Evolutionary conservation across 2,888 invertebrate genomes (phyloP).

Genomic region (Plagodis dolabraria): DNA sequence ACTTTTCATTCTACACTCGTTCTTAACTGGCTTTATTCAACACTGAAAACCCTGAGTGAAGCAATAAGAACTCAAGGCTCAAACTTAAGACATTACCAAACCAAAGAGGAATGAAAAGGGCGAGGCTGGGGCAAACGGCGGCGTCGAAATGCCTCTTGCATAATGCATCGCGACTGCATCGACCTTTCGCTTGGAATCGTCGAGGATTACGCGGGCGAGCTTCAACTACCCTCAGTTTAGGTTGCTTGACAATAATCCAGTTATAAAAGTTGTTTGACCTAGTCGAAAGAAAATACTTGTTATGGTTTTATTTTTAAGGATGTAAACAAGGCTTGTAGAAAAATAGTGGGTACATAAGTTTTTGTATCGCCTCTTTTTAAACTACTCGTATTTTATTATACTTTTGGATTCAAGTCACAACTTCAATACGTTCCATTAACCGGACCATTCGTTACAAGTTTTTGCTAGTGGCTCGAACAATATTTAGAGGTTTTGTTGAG

Average conservation of each 20-base stretch:
- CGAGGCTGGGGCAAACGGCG: slow-evolving; percentile 51
- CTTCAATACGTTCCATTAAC: too few relatives aligned
- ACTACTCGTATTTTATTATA: too few relatives aligned
- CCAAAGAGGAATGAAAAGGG: slow-evolving; percentile 43
- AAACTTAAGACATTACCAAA: slow-evolving; percentile 22
- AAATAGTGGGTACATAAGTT: too few relatives aligned
- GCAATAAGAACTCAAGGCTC: slow-evolving; percentile 21
- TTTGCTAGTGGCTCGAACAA: too few relatives aligned
- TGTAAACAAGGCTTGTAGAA: too few relatives aligned
- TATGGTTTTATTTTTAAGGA: too few relatives aligned
- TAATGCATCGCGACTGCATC: slow-evolving; percentile 68
- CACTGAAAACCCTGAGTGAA: slow-evolving; percentile 6
- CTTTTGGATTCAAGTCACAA: too few relatives aligned
- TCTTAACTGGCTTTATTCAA: slow-evolving; percentile 6
- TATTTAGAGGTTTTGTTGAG: too few relatives aligned
- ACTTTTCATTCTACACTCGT: slow-evolving; percentile 1
- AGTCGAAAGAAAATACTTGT: too few relatives aligned
- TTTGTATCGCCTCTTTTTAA: too few relatives aligned
- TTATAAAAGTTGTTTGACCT: not conserved
- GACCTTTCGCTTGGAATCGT: slow-evolving; percentile 47
- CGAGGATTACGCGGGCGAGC: slow-evolving; percentile 22
- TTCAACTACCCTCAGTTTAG: slow-evolving; percentile 3
- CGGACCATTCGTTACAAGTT: too few relatives aligned
- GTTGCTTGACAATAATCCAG: slow-evolving; percentile 9
- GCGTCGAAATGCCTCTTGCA: slow-evolving; percentile 69